These are phyloP conservation scores for Pluvianellus socialis DNA, from an alignment of 2,113 vertebrate genomes.

Conservation along the genomic window DNA sequence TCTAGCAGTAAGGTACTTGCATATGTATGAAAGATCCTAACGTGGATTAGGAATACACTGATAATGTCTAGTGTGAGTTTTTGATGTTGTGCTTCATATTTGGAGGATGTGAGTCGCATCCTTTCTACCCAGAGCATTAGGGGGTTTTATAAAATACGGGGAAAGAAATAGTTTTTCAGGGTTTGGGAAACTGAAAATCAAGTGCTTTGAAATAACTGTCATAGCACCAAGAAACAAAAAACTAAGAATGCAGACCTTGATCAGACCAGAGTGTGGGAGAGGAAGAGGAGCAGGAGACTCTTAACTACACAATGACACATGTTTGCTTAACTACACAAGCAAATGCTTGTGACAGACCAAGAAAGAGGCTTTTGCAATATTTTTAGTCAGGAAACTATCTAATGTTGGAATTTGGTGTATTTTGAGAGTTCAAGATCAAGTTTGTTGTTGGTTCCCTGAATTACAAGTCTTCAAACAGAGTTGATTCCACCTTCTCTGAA, in stretches of 20 bases:
- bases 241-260: not conserved
- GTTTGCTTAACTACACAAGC: not conserved
- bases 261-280: not conserved
- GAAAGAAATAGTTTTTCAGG: not conserved
- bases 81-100: not conserved
- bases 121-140: not conserved
- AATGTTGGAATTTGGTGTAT: not conserved
- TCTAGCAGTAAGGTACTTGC: not conserved
- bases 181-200: not conserved
- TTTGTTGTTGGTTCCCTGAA: not conserved
- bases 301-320: fast-evolving
- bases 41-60: not conserved
- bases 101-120: not conserved
- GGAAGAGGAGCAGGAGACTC: not conserved
- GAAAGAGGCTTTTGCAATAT: not conserved
- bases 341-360: not conserved
- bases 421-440: not conserved
- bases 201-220: not conserved
- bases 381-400: not conserved
- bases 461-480: not conserved
- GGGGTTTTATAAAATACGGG: not conserved
- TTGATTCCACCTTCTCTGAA: not conserved
- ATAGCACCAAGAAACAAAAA: too few species aligned
- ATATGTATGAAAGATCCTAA: not conserved
- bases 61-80: not conserved